Conservation (phyloP, 1,140 invertebrate genomes). For the Drosophila nikananu region DNA sequence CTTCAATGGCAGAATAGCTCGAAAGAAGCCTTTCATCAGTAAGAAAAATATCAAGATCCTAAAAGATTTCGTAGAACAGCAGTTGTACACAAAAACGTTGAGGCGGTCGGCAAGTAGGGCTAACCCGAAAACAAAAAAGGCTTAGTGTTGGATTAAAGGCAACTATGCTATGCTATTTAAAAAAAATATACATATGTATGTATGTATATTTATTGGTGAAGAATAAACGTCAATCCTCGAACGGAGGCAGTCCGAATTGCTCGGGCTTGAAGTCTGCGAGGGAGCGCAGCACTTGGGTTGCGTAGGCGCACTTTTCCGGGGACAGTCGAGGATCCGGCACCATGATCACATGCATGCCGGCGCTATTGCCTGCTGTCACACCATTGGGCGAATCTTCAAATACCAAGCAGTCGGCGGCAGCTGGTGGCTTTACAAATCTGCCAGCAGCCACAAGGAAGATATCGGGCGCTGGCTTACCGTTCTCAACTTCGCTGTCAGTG, state of each 20-base stretch:
- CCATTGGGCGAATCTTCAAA: constrained; percentile 98
- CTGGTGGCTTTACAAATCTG: constrained; percentile 91
- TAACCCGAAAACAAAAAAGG: neutral
- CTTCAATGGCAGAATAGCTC: too few species aligned
- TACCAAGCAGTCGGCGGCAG: constrained; percentile 92
- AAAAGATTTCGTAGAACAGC: too few species aligned
- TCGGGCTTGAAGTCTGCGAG: constrained; percentile 94
- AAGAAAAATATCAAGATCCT: too few species aligned
- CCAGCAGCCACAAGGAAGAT: constrained; percentile 95
- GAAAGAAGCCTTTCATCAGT: too few species aligned
- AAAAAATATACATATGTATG: neutral
- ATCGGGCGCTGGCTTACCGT: constrained; percentile 97
- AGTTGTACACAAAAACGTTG: constrained; percentile 87
- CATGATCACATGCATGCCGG: constrained; percentile 96
- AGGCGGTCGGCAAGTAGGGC: constrained; percentile 86
- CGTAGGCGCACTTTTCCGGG: constrained; percentile 87
- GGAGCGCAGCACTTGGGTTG: constrained; percentile 91
- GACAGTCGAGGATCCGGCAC: constrained; percentile 91
- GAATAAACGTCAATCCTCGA: constrained; percentile 64
- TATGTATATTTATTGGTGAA: constrained; percentile 7
- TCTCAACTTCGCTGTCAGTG: constrained; percentile 94
- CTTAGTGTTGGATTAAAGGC: neutral
- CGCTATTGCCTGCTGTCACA: constrained; percentile 90
- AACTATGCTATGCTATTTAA: neutral
- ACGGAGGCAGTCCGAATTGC: constrained; percentile 94